Evolutionary conservation across 2,113 vertebrate genomes (phyloP).

Genomic region (Bubo blakistoni): DNA sequence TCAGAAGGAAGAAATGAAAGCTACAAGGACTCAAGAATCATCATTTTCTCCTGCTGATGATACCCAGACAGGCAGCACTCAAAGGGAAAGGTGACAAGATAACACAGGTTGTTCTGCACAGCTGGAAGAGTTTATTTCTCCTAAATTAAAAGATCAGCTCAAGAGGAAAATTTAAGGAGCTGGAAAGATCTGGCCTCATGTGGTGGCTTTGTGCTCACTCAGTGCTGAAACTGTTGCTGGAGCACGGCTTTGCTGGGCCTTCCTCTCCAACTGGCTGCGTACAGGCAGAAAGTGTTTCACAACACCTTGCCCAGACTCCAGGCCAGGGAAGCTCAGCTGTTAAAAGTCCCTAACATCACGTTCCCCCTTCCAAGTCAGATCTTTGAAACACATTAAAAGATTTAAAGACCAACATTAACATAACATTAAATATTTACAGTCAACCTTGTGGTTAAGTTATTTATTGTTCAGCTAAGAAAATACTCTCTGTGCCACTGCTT

Average conservation of each 20-base stretch:
- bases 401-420: background rate
- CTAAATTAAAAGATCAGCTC: background rate
- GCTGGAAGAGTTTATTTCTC: background rate
- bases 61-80: background rate
- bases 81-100: background rate
- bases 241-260: rapidly evolving
- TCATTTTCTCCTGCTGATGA: background rate
- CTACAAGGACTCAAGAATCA: background rate
- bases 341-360: background rate
- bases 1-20: background rate
- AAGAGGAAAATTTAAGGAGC: background rate
- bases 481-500: background rate
- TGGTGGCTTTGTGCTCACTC: background rate
- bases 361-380: background rate
- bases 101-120: background rate
- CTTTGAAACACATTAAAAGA: background rate
- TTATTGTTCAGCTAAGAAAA: background rate
- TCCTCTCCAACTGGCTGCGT: background rate
- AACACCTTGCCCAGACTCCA: background rate
- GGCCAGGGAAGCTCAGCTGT: background rate
- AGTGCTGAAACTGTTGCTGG: background rate
- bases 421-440: background rate
- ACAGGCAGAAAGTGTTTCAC: background rate
- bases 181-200: background rate
- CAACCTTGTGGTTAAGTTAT: background rate